Percentiles rank a stretch among this genome's conserved stretches.
These are phyloP conservation scores for Oconnorella tubifera DNA, from an alignment of 2,888 invertebrate species.

Conservation along the genomic window DNA sequence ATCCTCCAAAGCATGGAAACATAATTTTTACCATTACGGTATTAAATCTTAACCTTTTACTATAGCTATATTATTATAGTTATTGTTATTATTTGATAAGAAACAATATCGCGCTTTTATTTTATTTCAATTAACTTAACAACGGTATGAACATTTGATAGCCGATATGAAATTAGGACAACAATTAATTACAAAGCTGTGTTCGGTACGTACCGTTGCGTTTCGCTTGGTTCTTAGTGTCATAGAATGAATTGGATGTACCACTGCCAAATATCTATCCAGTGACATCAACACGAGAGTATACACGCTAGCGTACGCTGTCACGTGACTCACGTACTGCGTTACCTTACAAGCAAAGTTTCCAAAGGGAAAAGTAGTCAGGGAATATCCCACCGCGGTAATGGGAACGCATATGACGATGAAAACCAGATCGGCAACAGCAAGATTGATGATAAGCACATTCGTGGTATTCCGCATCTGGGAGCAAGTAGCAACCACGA, in stretches of 20 bases:
- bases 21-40: no score
- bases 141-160: no score
- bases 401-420: constrained; percentile 91
- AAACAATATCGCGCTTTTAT: no score
- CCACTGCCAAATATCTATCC: constrained; percentile 85
- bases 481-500: constrained; percentile 81
- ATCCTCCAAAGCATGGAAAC: no score
- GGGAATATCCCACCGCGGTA: constrained; percentile 67
- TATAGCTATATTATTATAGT: no score
- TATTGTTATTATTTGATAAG: no score
- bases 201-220: no score
- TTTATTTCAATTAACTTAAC: no score
- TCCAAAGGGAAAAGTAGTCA: constrained; percentile 86
- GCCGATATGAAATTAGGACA: no score
- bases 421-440: constrained; percentile 84
- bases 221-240: constrained; percentile 21
- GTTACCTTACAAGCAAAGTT: constrained; percentile 83
- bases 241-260: constrained; percentile 85
- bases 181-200: no score
- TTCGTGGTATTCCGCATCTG: constrained; percentile 92
- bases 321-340: constrained; percentile 85
- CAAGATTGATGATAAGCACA: constrained; percentile 82
- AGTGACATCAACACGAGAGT: constrained; percentile 89
- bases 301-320: constrained; percentile 88
- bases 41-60: no score